Conservation (phyloP, 2,113 vertebrate genomes). For the Alethe castanea region DNA sequence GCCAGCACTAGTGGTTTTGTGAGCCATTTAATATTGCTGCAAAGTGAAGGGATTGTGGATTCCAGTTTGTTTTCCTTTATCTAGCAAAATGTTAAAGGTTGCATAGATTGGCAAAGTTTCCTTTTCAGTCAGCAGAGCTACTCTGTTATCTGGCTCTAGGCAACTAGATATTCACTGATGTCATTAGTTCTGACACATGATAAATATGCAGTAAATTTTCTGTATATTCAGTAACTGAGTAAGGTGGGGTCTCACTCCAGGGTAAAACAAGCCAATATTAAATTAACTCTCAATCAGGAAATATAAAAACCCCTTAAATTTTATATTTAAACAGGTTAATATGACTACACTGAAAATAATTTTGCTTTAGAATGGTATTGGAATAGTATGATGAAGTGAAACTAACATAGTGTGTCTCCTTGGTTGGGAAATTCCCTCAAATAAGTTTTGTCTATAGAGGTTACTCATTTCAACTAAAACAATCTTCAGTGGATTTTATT, state of each 20-base stretch:
- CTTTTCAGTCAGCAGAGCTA: not conserved
- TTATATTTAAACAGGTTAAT: not conserved
- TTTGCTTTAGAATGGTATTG: not conserved
- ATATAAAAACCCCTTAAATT: not conserved
- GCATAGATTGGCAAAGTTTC: not conserved
- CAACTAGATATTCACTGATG: not conserved
- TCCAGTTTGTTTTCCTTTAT: not conserved
- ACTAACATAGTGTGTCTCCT: not conserved
- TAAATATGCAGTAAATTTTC: slow-evolving; percentile 1
- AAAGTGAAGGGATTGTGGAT: not conserved
- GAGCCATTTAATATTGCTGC: not conserved
- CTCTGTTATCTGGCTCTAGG: not conserved
- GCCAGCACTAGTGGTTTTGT: not conserved
- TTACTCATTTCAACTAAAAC: not conserved
- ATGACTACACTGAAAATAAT: not conserved
- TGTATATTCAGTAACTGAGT: not conserved
- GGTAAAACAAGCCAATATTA: not conserved
- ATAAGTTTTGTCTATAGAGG: not conserved
- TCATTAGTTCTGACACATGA: not conserved
- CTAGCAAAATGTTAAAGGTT: not conserved
- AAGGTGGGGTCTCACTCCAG: not conserved
- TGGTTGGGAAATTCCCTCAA: not conserved
- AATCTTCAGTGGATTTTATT: not conserved
- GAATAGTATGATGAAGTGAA: not conserved
- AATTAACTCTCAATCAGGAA: not conserved